Percentiles rank a stretch among this genome's conserved stretches.
Evolutionary conservation across 2,113 vertebrate genomes (phyloP).

Genomic region (Macaca mulatta): DNA sequence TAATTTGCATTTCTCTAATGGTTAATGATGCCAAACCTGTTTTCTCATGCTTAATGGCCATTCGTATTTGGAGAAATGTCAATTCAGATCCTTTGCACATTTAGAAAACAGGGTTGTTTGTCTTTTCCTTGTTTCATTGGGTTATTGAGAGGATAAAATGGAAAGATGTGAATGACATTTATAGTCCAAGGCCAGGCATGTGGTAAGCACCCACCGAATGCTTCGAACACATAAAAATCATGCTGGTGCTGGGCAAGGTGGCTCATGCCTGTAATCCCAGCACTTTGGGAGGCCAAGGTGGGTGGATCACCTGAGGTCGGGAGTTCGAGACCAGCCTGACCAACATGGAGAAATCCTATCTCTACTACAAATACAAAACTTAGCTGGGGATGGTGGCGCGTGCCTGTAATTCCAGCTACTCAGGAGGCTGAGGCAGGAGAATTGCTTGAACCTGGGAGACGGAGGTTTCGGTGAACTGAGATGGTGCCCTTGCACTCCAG

Average conservation of each 20-base stretch:
- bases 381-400: accelerated
- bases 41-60: not conserved
- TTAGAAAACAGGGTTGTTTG: not conserved
- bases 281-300: too few species aligned
- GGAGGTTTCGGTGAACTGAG: too few species aligned
- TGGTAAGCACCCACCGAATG: accelerated
- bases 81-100: not conserved
- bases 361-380: too few species aligned
- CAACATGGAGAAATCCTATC: too few species aligned
- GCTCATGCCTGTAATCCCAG: too few species aligned
- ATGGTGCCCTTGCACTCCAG: too few species aligned
- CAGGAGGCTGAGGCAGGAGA: too few species aligned
- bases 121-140: not conserved
- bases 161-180: accelerated
- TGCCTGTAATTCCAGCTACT: too few species aligned
- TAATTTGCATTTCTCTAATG: not conserved
- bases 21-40: not conserved
- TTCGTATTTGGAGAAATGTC: not conserved
- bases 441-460: too few species aligned
- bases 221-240: not conserved
- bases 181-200: not conserved
- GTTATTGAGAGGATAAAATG: not conserved
- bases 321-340: too few species aligned
- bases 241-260: too few species aligned
- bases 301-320: too few species aligned